Evolutionary conservation across 2,113 vertebrate genomes (phyloP).

Genomic region (Peromyscus polionotus): DNA sequence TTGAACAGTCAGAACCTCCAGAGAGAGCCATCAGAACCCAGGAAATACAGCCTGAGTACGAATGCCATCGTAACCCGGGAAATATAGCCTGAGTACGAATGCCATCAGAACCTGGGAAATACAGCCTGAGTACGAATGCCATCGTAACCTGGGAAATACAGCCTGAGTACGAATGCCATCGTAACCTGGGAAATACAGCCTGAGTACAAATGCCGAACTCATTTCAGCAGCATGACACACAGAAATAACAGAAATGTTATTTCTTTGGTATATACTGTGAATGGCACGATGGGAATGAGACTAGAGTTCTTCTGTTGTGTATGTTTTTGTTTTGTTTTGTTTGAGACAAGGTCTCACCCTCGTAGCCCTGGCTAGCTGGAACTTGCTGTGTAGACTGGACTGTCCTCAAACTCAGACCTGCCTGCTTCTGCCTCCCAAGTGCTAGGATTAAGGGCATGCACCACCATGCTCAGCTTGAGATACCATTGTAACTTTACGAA

Average conservation of each 20-base stretch:
- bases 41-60: too few species aligned
- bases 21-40: not conserved
- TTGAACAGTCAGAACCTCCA: not conserved
- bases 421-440: not conserved
- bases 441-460: not conserved
- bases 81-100: too few species aligned
- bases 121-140: too few species aligned
- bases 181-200: not conserved
- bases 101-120: too few species aligned
- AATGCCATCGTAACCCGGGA: too few species aligned
- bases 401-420: not conserved
- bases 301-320: not conserved
- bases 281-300: not conserved
- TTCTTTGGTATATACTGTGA: not conserved
- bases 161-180: not conserved
- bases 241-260: not conserved
- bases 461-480: not conserved
- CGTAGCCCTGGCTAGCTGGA: not conserved
- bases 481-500: not conserved
- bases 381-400: not conserved
- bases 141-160: too few species aligned
- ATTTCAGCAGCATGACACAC: not conserved
- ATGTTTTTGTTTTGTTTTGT: not conserved
- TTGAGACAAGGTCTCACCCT: not conserved
- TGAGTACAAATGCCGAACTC: not conserved